Evolutionary conservation across 2,797 vertebrate genomes (phyloP), one percentile per base, ranked within the genome.

Genomic region (Argentina silus): DNA sequence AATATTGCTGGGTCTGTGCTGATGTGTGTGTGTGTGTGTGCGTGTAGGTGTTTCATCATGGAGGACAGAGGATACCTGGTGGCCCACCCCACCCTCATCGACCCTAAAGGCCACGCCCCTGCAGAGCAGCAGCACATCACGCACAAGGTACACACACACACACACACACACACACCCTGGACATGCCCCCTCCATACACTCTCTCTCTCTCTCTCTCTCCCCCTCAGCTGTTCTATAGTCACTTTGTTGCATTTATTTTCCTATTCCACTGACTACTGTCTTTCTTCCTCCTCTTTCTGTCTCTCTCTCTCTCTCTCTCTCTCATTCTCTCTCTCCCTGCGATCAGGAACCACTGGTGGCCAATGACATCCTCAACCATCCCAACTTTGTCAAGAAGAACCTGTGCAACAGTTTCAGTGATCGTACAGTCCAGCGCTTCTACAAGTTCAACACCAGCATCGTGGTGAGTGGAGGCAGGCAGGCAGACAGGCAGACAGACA

Each of bases 61-160:
- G 97, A 99, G 86, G 98, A 99, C 93, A 93, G 97, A 82, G 98
- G 98, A 0, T 99, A 99, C 85, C 93, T 99, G 51, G 96, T 99
- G 64, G 98, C 98, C 11, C 98, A 99, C 66, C 97, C 98, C 0
- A 99, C 97, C 43, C 95, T 99, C 77, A 98, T 99, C 21, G 98
- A 99, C 87, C 97, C 98, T 65, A 99, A 99, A 92, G 97, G 97
- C 51, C 97, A 99, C 0, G 97, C 97, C 0, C 97, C 97, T 0
- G 97, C 98, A 82, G 98, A 99, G 81, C 98, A 99, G 7, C 98
- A 99, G 83, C 98, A 99, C 89, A 98, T 99, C 73, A 99, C 97
- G 0, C 98, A 99, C 89, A 99, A 99, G 96, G 98, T 99, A 92
- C 14, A 1, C 11, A 60, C 17, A 0, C 0, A 42, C 14, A 1